Evolutionary conservation across 2,113 vertebrate species (phyloP), one percentile per base, ranked within the genome.

Genomic region (Vimba vimba): DNA sequence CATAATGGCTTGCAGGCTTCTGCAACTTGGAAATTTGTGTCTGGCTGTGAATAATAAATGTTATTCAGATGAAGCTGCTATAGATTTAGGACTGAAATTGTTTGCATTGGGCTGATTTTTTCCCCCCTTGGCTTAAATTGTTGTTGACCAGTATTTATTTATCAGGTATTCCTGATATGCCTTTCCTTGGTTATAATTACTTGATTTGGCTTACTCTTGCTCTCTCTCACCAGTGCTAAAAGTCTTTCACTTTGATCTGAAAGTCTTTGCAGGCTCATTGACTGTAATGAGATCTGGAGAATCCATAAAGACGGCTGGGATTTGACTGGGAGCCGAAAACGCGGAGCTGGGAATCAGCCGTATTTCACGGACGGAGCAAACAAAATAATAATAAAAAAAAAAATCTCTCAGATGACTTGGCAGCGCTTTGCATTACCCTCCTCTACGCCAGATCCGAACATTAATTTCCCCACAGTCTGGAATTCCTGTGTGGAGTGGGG

Each of bases 251-350:
- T 94, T 94, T 95, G 94, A 94, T 94, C 92, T 93, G 85, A 89
- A 91, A 91, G 93, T 93, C 94, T 94, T 93, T 93, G 92, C 93
- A 92, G 92, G 90, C 93, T 94, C 93, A 93, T 93, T 94, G 94
- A 93, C 94, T 92, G 93, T 93, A 94, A 94, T 93, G 94, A 94
- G 94, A 94, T 93, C 91, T 92, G 91, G 93, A 94, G 93, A 92
- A 94, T 93, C 93, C 91, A 87, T 91, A 91, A 93, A 93, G 92
- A 93, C 90, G 90, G 91, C 79, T 79, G 93, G 93, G 93, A 92
- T 92, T 94, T 93, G 92, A 93, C 84, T 88, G 90, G 62, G 90
- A 93, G 93, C 90, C 91, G 86, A 91, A 93, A 93, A 91, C 88
- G 89, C 82, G 75, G 79, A 91, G 91, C 92, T 87, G 92, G 93